A percentile compares a stretch with the other conserved stretches of the same genome.
phyloP scores from a whole-genome alignment of 2,888 invertebrate species.

The Marasmarcha lunaedactyla region DNA sequence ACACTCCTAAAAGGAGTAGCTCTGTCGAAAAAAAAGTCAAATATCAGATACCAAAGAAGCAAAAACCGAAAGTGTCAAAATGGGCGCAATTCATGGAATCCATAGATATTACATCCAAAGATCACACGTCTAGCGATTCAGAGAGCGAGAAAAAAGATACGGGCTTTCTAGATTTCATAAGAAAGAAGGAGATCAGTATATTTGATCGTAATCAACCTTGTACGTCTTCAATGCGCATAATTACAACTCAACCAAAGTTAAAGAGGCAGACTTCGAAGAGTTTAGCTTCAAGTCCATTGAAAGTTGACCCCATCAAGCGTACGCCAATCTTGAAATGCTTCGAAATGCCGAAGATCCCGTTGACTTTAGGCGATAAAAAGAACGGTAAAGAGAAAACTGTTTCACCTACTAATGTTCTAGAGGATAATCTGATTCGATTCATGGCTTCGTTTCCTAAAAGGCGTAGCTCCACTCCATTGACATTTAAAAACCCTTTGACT shows the following conservation, averaged over 20 bases:
- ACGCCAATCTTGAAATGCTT: slow-evolving; percentile 34
- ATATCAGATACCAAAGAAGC: slow-evolving; percentile 7
- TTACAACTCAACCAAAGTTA: slow-evolving; percentile 10
- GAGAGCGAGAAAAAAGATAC: slow-evolving; percentile 26
- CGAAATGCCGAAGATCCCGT: slow-evolving; percentile 31
- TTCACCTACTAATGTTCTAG: slow-evolving; percentile 21
- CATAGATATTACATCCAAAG: slow-evolving; percentile 29
- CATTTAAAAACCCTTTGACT: slow-evolving; percentile 17
- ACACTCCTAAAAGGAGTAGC: slow-evolving; percentile 24
- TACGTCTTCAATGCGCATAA: slow-evolving; percentile 23
- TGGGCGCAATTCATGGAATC: slow-evolving; percentile 43
- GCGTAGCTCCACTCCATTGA: slow-evolving; percentile 42
- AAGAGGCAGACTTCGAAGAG: slow-evolving; percentile 27
- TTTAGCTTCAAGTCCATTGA: slow-evolving; percentile 37
- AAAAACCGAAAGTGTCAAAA: slow-evolving; percentile 23
- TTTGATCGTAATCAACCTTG: slow-evolving; percentile 21
- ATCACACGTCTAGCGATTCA: slow-evolving; percentile 31
- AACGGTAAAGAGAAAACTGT: slow-evolving; percentile 16
- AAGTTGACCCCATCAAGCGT: slow-evolving; percentile 25
- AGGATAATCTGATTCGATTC: slow-evolving; percentile 35
- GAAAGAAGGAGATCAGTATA: slow-evolving; percentile 25
- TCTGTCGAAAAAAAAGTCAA: slow-evolving; percentile 8
- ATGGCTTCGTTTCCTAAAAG: slow-evolving; percentile 36
- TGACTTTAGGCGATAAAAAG: slow-evolving; percentile 22
- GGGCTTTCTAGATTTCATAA: slow-evolving; percentile 30